A percentile compares a stretch with the other conserved stretches of the same genome.
Evolutionary conservation across 2,888 invertebrate species (phyloP).

Genomic region (Drosophila cyrtoloma): DNA sequence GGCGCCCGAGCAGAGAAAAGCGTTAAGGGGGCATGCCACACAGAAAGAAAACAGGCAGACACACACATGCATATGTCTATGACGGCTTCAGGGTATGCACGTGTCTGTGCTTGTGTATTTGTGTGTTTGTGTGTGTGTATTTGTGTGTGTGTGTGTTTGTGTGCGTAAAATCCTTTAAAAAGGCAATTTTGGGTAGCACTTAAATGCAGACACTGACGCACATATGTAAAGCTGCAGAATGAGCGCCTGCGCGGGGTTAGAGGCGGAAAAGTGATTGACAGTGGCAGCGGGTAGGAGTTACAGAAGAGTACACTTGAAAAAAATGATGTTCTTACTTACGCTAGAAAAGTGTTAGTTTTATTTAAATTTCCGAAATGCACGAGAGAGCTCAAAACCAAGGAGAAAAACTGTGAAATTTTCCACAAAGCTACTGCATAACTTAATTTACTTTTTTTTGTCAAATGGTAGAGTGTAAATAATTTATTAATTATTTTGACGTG

Average conservation of each 20-base stretch:
- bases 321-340: not conserved
- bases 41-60: slow-evolving; percentile 33
- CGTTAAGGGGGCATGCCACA: slow-evolving; percentile 44
- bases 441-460: not conserved
- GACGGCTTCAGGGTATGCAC: slow-evolving; percentile 17
- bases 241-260: slow-evolving; percentile 44
- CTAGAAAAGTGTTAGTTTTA: not conserved
- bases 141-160: slow-evolving; percentile 56
- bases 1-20: slow-evolving; percentile 50
- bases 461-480: not conserved
- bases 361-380: not conserved
- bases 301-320: not conserved
- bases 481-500: not conserved
- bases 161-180: slow-evolving; percentile 79
- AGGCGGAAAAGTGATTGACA: slow-evolving; percentile 38
- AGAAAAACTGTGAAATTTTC: not conserved
- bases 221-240: slow-evolving; percentile 28
- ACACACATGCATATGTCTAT: slow-evolving; percentile 27
- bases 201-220: slow-evolving; percentile 73
- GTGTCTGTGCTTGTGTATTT: not conserved
- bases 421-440: not conserved
- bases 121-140: slow-evolving; percentile 39
- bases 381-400: not conserved
- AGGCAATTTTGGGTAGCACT: slow-evolving; percentile 81
- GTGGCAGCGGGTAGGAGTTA: slow-evolving; percentile 12